Percentiles rank a stretch among this genome's conserved stretches.
phyloP scores from a whole-genome alignment of 2,888 invertebrate genomes.

The Sphaeridia pumilis region DNA sequence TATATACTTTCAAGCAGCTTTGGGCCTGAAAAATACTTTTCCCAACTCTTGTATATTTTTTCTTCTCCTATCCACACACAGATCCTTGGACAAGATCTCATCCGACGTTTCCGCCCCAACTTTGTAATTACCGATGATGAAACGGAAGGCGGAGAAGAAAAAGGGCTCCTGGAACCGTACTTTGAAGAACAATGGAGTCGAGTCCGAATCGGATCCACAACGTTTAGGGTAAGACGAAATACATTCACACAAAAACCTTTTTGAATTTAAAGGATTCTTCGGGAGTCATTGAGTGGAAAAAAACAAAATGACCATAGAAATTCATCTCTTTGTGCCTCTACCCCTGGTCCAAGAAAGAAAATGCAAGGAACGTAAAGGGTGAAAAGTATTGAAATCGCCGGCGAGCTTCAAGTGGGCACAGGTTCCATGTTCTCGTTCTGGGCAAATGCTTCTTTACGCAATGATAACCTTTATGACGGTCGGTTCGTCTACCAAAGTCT shows the following conservation, averaged over 20 bases:
- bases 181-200: slow-evolving; percentile 61
- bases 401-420: too few species aligned
- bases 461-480: background rate
- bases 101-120: slow-evolving; percentile 81
- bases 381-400: too few species aligned
- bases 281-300: background rate
- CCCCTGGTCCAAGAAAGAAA: background rate
- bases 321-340: background rate
- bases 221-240: slow-evolving; percentile 50
- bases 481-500: too few species aligned
- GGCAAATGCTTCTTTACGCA: background rate
- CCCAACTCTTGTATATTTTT: background rate
- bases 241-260: too few species aligned
- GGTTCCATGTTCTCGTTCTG: too few species aligned
- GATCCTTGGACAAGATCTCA: slow-evolving; percentile 45
- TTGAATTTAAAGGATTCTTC: background rate
- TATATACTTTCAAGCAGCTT: too few species aligned
- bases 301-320: background rate
- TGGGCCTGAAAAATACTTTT: background rate
- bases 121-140: slow-evolving; percentile 49
- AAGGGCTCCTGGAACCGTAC: slow-evolving; percentile 46
- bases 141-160: background rate
- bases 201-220: slow-evolving; percentile 52
- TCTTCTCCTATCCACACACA: slow-evolving; percentile 8
- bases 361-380: too few species aligned